Evolutionary conservation across 2,113 vertebrate species (phyloP).

Genomic region (Salminus brasiliensis): DNA sequence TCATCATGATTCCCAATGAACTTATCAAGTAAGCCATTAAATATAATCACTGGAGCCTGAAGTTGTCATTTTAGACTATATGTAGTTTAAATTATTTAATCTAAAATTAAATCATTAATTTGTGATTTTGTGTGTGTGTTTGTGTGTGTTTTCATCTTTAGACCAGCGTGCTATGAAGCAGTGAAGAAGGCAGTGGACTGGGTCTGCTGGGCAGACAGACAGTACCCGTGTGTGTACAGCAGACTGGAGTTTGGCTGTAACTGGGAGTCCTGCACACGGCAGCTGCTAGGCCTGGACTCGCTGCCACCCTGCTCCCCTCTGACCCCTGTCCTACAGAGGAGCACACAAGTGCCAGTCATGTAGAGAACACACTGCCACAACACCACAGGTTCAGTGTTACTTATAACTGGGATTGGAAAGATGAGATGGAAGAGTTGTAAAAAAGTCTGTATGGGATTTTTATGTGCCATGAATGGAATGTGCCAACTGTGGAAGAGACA

Average conservation of each 20-base stretch:
- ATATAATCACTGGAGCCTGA: too few relatives aligned
- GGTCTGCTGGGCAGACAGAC: constrained; percentile 76
- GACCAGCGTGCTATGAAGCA: constrained; percentile 60
- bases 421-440: too few relatives aligned
- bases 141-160: constrained; percentile 9
- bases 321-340: constrained; percentile 46
- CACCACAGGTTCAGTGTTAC: neutral
- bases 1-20: too few relatives aligned
- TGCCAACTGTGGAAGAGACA: too few relatives aligned
- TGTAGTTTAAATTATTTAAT: too few relatives aligned
- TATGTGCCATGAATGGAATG: too few relatives aligned
- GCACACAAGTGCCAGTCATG: neutral
- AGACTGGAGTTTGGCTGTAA: constrained; percentile 80
- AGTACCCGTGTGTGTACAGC: constrained; percentile 81
- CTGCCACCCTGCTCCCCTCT: constrained; percentile 59
- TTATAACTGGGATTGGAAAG: too few relatives aligned
- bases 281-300: constrained; percentile 72
- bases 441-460: too few relatives aligned
- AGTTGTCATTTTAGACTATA: too few relatives aligned
- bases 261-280: constrained; percentile 82
- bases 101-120: too few relatives aligned
- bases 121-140: too few relatives aligned
- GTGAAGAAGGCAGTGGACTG: constrained; percentile 77
- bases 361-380: neutral
- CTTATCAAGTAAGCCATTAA: too few relatives aligned